Evolutionary conservation across 2,113 vertebrate genomes (phyloP).

Genomic region (Etheostoma spectabile): DNA sequence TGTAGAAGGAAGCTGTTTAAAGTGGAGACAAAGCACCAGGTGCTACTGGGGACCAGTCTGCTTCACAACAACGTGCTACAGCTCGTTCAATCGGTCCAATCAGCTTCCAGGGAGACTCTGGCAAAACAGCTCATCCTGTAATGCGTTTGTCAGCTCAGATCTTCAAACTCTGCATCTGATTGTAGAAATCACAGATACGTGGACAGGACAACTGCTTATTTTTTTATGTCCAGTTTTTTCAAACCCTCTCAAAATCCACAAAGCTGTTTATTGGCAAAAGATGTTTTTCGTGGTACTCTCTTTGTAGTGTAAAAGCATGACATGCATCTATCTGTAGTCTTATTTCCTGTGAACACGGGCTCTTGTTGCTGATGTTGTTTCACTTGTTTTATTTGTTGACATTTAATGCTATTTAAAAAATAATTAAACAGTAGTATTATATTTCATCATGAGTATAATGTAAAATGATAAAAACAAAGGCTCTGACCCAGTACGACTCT

Average conservation of each 20-base stretch:
- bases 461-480: too few relatives aligned
- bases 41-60: slow-evolving; percentile 62
- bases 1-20: slow-evolving; percentile 70
- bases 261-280: background rate
- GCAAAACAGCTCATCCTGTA: slow-evolving; percentile 28
- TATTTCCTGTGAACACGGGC: background rate
- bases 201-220: background rate
- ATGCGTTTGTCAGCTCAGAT: slow-evolving; percentile 24
- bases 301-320: background rate
- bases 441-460: too few relatives aligned
- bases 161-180: slow-evolving; percentile 25
- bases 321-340: background rate
- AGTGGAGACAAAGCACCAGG: slow-evolving; percentile 77
- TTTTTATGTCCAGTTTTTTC: slow-evolving; percentile 5
- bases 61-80: slow-evolving; percentile 64
- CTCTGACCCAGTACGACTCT: too few relatives aligned
- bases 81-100: slow-evolving; percentile 65
- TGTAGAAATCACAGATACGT: slow-evolving; percentile 18
- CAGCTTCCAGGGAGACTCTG: slow-evolving; percentile 46
- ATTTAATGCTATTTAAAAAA: too few relatives aligned
- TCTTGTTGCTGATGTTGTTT: too few relatives aligned
- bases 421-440: too few relatives aligned
- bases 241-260: background rate
- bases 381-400: too few relatives aligned
- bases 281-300: background rate